Conservation (phyloP, 2,888 invertebrate genomes). For the Seira musarum region DNA sequence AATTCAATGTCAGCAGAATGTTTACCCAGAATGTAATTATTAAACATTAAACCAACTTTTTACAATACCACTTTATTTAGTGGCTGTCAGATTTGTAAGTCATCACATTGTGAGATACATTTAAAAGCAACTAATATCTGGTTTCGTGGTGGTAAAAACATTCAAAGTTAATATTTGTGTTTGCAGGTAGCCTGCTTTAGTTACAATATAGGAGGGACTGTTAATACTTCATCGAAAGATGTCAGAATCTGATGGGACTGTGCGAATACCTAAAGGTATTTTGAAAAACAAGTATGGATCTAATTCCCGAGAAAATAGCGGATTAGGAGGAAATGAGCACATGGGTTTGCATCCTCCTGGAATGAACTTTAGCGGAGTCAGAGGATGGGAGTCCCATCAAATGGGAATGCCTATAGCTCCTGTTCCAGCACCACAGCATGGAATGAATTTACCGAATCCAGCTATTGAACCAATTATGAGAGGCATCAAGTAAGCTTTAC, state of each 20-base stretch:
- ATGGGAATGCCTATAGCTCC: constrained; percentile 29
- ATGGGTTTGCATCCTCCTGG: constrained; percentile 23
- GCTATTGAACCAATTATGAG: constrained; percentile 27
- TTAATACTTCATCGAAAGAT: constrained; percentile 3
- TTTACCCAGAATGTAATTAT: too few relatives aligned
- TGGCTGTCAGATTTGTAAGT: too few relatives aligned
- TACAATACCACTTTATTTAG: too few relatives aligned
- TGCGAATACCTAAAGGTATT: constrained; percentile 52
- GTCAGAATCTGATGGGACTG: constrained; percentile 22
- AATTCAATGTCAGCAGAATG: too few relatives aligned
- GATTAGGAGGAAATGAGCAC: constrained; percentile 9
- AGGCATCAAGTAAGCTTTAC: constrained; percentile 39
- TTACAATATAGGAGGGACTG: too few relatives aligned
- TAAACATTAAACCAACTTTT: too few relatives aligned
- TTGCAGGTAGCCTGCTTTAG: too few relatives aligned
- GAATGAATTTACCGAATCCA: constrained; percentile 48
- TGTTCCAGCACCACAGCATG: constrained; percentile 42
- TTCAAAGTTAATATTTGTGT: too few relatives aligned
- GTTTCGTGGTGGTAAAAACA: too few relatives aligned
- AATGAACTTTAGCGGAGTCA: background rate
- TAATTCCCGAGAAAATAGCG: constrained; percentile 3
- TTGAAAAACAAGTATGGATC: constrained; percentile 52
- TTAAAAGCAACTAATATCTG: too few relatives aligned
- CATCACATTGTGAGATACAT: too few relatives aligned
- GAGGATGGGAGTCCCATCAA: constrained; percentile 34